A percentile compares a stretch with the other conserved stretches of the same genome.
These are phyloP conservation scores for Fregata magnificens DNA, from an alignment of 2,113 vertebrate genomes.

Conservation along the genomic window DNA sequence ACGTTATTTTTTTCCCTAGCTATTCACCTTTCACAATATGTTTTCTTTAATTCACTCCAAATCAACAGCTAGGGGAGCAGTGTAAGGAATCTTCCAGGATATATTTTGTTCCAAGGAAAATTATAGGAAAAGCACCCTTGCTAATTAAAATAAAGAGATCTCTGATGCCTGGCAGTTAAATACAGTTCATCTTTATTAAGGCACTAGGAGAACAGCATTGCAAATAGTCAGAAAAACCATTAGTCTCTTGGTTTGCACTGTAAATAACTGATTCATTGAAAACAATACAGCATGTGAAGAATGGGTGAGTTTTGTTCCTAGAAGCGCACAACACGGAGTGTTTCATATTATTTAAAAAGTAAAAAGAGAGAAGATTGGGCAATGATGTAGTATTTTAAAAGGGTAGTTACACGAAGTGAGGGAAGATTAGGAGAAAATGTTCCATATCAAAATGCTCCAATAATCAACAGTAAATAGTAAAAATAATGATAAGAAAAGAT, in stretches of 20 bases:
- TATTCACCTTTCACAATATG: slow-evolving; percentile 25
- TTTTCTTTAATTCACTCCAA: slow-evolving; percentile 37
- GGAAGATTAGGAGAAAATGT: background rate
- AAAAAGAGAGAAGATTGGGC: background rate
- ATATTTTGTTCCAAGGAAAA: background rate
- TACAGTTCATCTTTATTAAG: slow-evolving; percentile 24
- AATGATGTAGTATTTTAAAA: background rate
- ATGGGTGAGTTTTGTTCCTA: background rate
- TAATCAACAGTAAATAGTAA: background rate
- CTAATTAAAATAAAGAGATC: slow-evolving; percentile 21
- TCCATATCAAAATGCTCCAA: background rate
- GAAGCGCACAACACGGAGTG: background rate
- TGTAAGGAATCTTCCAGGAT: background rate
- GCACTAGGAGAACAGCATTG: background rate
- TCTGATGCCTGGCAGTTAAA: slow-evolving; percentile 21
- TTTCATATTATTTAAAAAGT: background rate
- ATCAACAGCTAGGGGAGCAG: slow-evolving; percentile 22
- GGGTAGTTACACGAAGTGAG: background rate
- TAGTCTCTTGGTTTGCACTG: background rate
- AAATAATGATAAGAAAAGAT: background rate
- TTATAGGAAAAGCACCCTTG: background rate
- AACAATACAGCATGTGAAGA: background rate
- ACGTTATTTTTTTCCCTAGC: background rate
- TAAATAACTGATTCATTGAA: background rate
- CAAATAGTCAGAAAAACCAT: background rate